Evolutionary conservation across 1,140 invertebrate genomes (phyloP).

Genomic region (Caenorhabditis brenneri): DNA sequence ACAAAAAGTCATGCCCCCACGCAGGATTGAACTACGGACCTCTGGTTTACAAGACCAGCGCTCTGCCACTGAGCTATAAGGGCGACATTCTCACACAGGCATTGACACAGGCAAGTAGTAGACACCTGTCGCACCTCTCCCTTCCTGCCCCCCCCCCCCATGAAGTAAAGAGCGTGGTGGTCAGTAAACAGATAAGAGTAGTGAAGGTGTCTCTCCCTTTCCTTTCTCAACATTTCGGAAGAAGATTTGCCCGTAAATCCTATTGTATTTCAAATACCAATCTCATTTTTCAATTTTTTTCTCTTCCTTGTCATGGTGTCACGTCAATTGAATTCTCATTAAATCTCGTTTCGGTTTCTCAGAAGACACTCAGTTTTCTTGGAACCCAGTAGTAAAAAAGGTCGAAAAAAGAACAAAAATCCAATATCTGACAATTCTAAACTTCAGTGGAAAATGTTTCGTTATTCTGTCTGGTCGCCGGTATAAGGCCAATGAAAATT

Average conservation of each 20-base stretch:
- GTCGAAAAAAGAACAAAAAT: not conserved
- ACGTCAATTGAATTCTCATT: not conserved
- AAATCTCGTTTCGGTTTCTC: not conserved
- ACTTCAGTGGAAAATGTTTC: not conserved
- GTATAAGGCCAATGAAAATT: not conserved
- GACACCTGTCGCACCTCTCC: not conserved
- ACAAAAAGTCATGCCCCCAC: not conserved
- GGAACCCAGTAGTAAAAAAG: not conserved
- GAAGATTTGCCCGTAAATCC: not conserved
- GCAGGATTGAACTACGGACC: slow-evolving; percentile 36
- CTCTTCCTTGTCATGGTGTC: not conserved
- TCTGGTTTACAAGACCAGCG: slow-evolving; percentile 32
- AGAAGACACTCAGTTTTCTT: not conserved
- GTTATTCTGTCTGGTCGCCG: not conserved
- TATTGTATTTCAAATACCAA: not conserved
- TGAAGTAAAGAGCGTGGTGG: not conserved
- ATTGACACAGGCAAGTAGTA: too few species aligned
- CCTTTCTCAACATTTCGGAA: not conserved
- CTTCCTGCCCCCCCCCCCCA: not conserved
- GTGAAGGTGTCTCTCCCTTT: too few species aligned
- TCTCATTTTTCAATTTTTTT: not conserved
- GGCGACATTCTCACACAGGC: not conserved
- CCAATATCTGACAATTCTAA: too few species aligned
- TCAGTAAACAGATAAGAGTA: too few species aligned
- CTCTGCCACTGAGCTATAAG: slow-evolving; percentile 33